phyloP scores from a whole-genome alignment of 2,113 vertebrate genomes.

The Leucoraja erinaceus region DNA sequence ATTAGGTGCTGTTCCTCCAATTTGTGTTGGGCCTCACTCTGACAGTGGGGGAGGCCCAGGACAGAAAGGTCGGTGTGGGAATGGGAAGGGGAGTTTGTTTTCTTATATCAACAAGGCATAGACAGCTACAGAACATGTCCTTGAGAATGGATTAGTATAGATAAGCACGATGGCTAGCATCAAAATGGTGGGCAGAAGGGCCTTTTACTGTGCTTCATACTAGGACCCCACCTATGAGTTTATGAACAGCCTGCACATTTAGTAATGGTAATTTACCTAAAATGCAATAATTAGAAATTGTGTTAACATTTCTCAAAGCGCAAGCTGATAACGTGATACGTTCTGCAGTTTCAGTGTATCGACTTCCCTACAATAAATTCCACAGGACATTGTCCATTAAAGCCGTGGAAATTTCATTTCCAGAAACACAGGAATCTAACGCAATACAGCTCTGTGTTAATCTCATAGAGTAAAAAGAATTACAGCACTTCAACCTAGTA shows the following conservation, averaged over 20 bases:
- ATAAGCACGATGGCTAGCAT: too few species aligned
- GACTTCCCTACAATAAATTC: not conserved
- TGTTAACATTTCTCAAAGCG: not conserved
- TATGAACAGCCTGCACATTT: not conserved
- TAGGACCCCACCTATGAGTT: too few species aligned
- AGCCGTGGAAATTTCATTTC: not conserved
- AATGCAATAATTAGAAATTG: not conserved
- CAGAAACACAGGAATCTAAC: not conserved
- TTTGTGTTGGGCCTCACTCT: too few species aligned
- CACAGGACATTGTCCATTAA: not conserved
- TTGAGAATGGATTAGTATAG: too few species aligned
- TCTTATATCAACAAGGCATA: too few species aligned
- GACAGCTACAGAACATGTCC: too few species aligned
- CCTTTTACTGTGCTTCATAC: too few species aligned
- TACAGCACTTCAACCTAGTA: not conserved
- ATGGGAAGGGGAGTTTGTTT: too few species aligned
- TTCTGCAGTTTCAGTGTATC: not conserved
- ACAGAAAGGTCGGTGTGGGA: too few species aligned
- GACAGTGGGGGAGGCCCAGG: too few species aligned
- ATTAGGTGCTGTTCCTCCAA: too few species aligned
- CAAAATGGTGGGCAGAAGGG: too few species aligned
- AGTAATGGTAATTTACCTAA: not conserved
- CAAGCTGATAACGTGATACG: not conserved
- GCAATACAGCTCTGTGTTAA: not conserved
- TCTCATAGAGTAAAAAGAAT: not conserved